Evolutionary conservation across 2,113 vertebrate genomes (phyloP).

Genomic region (Rhinopomastus cyanomelas): DNA sequence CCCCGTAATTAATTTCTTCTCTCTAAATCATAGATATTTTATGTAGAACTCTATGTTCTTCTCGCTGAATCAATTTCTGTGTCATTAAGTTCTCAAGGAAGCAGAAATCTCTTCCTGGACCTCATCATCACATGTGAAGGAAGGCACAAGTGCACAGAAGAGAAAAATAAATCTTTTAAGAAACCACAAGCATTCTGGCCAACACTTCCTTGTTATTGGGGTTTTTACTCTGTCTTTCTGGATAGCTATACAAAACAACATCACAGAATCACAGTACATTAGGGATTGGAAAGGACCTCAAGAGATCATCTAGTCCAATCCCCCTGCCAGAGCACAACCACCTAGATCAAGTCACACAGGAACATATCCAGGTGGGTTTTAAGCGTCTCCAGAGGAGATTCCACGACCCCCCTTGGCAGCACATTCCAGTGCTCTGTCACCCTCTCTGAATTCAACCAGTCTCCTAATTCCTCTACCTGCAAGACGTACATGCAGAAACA

Average conservation of each 20-base stretch:
- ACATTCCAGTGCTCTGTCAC: no score
- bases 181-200: background rate
- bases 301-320: no score
- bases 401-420: no score
- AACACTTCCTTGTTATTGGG: background rate
- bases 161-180: background rate
- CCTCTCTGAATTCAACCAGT: background rate
- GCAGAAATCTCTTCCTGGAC: background rate
- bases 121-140: background rate
- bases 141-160: background rate
- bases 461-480: background rate
- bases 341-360: no score
- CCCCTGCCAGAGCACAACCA: no score
- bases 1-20: background rate
- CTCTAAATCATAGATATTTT: background rate
- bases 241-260: background rate
- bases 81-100: background rate
- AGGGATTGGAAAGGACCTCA: no score
- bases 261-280: no score
- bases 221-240: background rate
- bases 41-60: background rate
- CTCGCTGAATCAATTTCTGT: background rate
- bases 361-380: no score
- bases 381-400: no score
- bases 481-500: background rate